Conservation (phyloP, 2,797 vertebrate genomes). For the Dryobates pubescens region DNA sequence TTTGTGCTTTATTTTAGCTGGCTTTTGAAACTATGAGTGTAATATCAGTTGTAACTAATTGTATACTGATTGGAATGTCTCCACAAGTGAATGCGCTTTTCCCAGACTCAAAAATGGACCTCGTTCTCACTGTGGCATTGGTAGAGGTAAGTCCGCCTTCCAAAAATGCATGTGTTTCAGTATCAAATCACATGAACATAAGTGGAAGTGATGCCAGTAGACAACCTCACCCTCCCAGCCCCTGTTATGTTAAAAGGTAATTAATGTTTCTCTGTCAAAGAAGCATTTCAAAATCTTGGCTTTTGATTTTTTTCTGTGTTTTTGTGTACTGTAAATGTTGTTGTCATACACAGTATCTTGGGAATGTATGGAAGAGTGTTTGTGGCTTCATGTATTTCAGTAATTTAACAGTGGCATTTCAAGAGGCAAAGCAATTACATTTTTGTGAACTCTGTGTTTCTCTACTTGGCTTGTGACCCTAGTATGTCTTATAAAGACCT, state of each 20-base stretch:
- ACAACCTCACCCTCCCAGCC: background rate
- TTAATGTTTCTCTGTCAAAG: background rate
- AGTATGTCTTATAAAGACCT: background rate
- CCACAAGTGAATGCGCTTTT: conserved; percentile 90
- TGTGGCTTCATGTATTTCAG: background rate
- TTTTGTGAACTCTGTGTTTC: background rate
- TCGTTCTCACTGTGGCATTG: conserved; percentile 89
- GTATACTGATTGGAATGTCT: conserved; percentile 93
- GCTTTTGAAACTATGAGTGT: conserved; percentile 97
- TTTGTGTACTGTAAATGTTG: background rate
- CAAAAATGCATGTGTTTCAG: background rate
- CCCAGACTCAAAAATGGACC: conserved; percentile 85
- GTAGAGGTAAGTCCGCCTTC: conserved; percentile 85
- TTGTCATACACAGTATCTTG: background rate
- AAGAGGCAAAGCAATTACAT: background rate
- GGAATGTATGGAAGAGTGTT: background rate
- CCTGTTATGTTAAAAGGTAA: background rate
- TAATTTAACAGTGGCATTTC: background rate
- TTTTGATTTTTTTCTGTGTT: background rate
- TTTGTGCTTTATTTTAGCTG: conserved; percentile 81
- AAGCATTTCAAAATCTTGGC: background rate
- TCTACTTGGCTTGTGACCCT: background rate
- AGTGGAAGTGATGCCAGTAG: background rate
- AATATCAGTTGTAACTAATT: conserved; percentile 96
- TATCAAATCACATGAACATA: background rate